Conservation (phyloP, 1,140 invertebrate species). For the Hypsibius dujardini region DNA sequence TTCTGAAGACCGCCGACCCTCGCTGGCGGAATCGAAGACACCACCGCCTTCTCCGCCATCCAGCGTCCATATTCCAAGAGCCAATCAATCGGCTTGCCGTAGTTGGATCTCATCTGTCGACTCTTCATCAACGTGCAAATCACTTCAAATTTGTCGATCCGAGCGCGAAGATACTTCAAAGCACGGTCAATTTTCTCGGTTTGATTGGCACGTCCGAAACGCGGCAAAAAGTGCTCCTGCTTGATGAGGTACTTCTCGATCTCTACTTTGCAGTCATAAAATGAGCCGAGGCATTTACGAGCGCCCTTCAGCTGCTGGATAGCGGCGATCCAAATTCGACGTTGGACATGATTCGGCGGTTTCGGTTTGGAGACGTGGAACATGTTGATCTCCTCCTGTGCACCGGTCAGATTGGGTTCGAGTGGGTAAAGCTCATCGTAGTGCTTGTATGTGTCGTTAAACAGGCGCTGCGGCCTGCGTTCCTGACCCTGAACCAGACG, state of each 20-base stretch:
- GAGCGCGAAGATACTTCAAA: background rate
- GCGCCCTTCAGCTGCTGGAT: background rate
- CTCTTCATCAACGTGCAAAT: slow-evolving; percentile 5
- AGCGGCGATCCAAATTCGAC: background rate
- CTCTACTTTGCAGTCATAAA: background rate
- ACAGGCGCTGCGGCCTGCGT: background rate
- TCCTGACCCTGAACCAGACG: slow-evolving; percentile 7
- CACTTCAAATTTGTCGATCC: slow-evolving; percentile 10
- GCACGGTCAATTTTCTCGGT: slow-evolving; percentile 9
- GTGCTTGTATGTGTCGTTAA: slow-evolving; percentile 15
- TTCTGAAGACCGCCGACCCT: background rate
- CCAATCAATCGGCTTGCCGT: background rate
- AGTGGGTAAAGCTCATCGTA: slow-evolving; percentile 12
- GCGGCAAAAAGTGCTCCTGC: background rate
- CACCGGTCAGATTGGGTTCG: slow-evolving; percentile 1
- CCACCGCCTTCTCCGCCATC: background rate
- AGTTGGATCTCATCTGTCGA: background rate
- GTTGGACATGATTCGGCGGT: slow-evolving; percentile 7
- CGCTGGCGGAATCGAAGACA: slow-evolving; percentile 4
- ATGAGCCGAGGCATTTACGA: background rate
- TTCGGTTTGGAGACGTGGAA: slow-evolving; percentile 1
- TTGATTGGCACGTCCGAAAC: background rate
- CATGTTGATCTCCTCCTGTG: slow-evolving; percentile 16
- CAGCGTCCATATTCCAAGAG: slow-evolving; percentile 7
- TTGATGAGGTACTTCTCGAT: slow-evolving; percentile 11